A percentile compares a stretch with the other conserved stretches of the same genome.
Conservation (phyloP, 2,888 invertebrate species). For the Leucania comma region DNA sequence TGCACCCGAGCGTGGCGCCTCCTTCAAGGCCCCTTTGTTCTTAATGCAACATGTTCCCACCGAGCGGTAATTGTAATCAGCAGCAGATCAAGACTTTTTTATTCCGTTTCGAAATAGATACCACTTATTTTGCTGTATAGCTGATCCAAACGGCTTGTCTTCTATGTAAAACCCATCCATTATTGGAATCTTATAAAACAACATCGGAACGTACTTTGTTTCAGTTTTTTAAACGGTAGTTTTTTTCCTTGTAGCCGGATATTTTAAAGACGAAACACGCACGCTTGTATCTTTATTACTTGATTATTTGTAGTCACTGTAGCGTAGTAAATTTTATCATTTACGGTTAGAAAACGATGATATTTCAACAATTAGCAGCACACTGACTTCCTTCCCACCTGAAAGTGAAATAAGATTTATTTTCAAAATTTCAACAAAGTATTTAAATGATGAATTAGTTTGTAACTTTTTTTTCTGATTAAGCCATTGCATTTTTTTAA, state of each 20-base stretch:
- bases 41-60: constrained; percentile 85
- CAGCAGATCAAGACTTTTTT: constrained; percentile 79
- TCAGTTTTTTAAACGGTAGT: constrained; percentile 18
- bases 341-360: constrained; percentile 36
- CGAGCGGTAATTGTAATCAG: constrained; percentile 83
- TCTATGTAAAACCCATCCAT: constrained; percentile 26
- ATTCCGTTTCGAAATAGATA: constrained; percentile 76
- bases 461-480: too few species aligned
- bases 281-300: constrained; percentile 46
- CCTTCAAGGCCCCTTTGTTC: constrained; percentile 85
- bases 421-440: neutral
- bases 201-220: constrained; percentile 25
- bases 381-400: constrained; percentile 11
- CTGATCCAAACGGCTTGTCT: constrained; percentile 20
- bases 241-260: constrained; percentile 35
- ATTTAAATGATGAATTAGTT: neutral
- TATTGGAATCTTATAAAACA: constrained; percentile 40
- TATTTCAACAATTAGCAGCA: constrained; percentile 14
- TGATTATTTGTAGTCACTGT: constrained; percentile 45
- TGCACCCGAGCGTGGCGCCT: constrained; percentile 78
- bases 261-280: constrained; percentile 50
- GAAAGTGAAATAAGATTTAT: constrained; percentile 30
- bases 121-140: constrained; percentile 57
- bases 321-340: constrained; percentile 36
- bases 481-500: too few species aligned